Evolutionary conservation across 2,113 vertebrate genomes (phyloP).

Genomic region (Columbina picui): DNA sequence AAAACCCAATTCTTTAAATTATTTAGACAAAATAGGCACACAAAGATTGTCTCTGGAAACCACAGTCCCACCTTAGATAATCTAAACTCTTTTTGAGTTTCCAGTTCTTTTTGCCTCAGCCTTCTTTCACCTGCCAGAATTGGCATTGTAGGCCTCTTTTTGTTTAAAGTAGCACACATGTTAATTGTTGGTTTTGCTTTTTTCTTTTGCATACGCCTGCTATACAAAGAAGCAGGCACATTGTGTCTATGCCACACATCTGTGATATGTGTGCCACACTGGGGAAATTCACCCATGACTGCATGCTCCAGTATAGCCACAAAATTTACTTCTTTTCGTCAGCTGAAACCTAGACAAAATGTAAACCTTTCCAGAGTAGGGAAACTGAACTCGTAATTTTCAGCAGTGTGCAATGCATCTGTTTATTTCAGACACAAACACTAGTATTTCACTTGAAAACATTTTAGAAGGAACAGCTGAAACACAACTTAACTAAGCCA

Average conservation of each 20-base stretch:
- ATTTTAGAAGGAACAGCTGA: background rate
- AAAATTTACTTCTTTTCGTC: background rate
- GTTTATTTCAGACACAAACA: background rate
- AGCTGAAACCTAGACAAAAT: background rate
- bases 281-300: background rate
- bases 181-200: background rate
- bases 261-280: background rate
- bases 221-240: background rate
- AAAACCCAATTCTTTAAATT: background rate
- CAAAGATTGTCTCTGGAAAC: background rate
- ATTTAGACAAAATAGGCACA: background rate
- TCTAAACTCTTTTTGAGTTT: background rate
- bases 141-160: fast-evolving
- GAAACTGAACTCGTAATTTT: background rate
- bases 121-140: background rate
- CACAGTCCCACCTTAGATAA: background rate
- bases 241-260: background rate
- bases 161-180: background rate
- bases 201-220: background rate
- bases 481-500: background rate
- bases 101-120: background rate
- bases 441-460: background rate
- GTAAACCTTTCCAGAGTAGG: background rate
- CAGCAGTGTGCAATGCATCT: background rate
- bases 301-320: background rate